These are phyloP conservation scores for Cepaea nemoralis DNA, from an alignment of 1,140 invertebrate species.

Conservation along the genomic window DNA sequence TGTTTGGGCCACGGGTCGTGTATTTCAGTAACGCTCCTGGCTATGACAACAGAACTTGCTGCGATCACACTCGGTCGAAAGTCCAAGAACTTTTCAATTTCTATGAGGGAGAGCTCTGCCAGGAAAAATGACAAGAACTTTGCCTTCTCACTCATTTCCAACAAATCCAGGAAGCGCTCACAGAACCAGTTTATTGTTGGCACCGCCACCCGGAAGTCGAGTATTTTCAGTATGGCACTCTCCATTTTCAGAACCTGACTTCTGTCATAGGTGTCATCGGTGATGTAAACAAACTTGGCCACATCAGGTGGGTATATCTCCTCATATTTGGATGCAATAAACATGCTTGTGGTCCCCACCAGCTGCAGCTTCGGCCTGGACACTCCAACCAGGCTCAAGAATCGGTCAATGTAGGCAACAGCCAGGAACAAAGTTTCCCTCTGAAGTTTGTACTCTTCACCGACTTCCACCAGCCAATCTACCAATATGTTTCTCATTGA, in stretches of 20 bases:
- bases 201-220: conserved; percentile 88
- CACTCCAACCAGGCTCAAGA: conserved; percentile 94
- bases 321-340: conserved; percentile 73
- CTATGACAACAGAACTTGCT: conserved; percentile 84
- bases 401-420: conserved; percentile 92
- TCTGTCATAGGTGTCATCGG: conserved; percentile 72
- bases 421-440: conserved; percentile 91
- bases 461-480: conserved; percentile 95
- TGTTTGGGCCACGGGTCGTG: conserved; percentile 53
- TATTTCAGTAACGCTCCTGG: conserved; percentile 78
- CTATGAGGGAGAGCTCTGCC: conserved; percentile 86
- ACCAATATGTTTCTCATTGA: conserved; percentile 93
- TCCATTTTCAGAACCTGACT: conserved; percentile 84
- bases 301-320: conserved; percentile 74
- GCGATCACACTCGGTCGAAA: conserved; percentile 87
- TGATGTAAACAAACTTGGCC: conserved; percentile 73
- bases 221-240: conserved; percentile 89
- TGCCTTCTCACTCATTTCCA: conserved; percentile 53
- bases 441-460: too few relatives aligned
- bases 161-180: conserved; percentile 69
- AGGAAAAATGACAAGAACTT: conserved; percentile 87
- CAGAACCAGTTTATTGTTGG: conserved; percentile 88
- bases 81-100: conserved; percentile 86
- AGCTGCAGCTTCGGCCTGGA: conserved; percentile 88
- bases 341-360: conserved; percentile 73